Evolutionary conservation across 2,797 vertebrate species (phyloP).

Genomic region (Stomatorhinus walkeri): DNA sequence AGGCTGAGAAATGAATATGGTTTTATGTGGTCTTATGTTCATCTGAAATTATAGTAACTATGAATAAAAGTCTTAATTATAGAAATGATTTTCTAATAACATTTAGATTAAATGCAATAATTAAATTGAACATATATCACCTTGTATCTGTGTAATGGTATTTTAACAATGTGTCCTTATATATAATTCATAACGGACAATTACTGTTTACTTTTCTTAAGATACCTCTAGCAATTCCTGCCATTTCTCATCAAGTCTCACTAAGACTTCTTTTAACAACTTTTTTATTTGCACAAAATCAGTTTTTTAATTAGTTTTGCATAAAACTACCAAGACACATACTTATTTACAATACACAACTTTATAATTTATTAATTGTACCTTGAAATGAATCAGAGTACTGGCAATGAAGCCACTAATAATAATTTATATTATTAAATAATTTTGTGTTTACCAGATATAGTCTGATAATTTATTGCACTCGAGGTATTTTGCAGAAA

Average conservation of each 20-base stretch:
- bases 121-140: neutral
- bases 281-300: neutral
- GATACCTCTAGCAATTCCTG: neutral
- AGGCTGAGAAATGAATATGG: neutral
- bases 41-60: neutral
- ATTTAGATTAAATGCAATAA: neutral
- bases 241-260: neutral
- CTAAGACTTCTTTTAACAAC: neutral
- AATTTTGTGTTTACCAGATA: neutral
- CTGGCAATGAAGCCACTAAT: too few species aligned
- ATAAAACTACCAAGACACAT: neutral
- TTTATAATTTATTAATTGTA: neutral
- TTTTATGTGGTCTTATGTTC: neutral
- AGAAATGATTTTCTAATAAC: neutral
- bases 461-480: neutral
- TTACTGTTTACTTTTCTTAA: neutral
- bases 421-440: neutral
- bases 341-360: neutral
- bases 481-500: neutral
- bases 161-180: neutral
- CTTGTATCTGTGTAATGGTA: neutral
- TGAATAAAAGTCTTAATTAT: slow-evolving; percentile 1
- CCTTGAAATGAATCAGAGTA: neutral
- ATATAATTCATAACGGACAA: neutral
- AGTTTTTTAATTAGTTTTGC: neutral